These are phyloP conservation scores for Megalops atlanticus DNA, from an alignment of 2,113 vertebrate species.

Conservation along the genomic window DNA sequence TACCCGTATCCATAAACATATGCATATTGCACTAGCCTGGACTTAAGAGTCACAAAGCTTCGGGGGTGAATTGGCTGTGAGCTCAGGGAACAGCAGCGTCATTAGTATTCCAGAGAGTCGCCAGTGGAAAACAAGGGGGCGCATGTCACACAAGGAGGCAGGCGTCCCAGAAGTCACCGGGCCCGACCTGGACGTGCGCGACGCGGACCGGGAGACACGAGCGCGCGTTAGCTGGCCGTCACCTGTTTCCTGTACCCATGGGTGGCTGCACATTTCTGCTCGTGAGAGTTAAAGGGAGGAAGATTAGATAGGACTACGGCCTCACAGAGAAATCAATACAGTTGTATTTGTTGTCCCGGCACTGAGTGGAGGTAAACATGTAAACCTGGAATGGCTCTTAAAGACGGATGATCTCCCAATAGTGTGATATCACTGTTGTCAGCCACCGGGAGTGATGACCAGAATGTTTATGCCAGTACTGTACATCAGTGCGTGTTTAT, in stretches of 20 bases:
- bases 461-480: not conserved
- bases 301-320: slow-evolving; percentile 2
- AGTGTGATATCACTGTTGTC: slow-evolving; percentile 3
- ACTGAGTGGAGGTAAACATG: not conserved
- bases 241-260: not conserved
- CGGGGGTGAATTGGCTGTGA: no score
- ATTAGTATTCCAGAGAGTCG: slow-evolving; percentile 9
- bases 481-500: not conserved
- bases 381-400: not conserved
- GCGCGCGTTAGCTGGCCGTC: not conserved
- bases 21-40: no score
- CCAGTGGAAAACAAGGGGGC: not conserved
- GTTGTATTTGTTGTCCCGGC: not conserved
- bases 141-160: not conserved
- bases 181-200: not conserved
- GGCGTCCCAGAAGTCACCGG: not conserved
- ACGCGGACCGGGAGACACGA: not conserved
- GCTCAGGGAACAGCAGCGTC: not conserved
- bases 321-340: slow-evolving; percentile 9
- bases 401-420: not conserved
- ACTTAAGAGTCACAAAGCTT: no score
- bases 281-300: not conserved
- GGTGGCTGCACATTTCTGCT: not conserved
- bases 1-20: no score
- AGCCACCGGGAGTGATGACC: not conserved